Evolutionary conservation across 1,140 invertebrate species (phyloP).

Genomic region (Habropoda laboriosa): DNA sequence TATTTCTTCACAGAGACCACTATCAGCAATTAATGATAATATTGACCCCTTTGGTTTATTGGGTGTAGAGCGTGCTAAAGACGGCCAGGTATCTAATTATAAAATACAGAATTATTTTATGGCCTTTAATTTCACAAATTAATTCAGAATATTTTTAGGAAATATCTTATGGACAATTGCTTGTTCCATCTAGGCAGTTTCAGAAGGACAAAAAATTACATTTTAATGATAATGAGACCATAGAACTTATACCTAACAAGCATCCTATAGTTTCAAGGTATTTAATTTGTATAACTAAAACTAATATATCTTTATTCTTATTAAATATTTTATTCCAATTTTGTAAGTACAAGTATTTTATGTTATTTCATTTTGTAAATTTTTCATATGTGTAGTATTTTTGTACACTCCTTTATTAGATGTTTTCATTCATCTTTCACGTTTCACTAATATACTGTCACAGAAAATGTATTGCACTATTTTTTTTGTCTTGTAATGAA

Average conservation of each 20-base stretch:
- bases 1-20: conserved; percentile 89
- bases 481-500: conserved; percentile 64
- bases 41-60: conserved; percentile 92
- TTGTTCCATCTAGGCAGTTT: conserved; percentile 88
- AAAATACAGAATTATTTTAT: neutral
- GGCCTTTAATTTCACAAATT: conserved; percentile 19
- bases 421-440: conserved; percentile 7
- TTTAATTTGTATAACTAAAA: conserved; percentile 17
- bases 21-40: conserved; percentile 92
- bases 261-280: conserved; percentile 87
- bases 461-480: conserved; percentile 25
- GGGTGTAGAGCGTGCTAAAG: conserved; percentile 90
- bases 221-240: conserved; percentile 82
- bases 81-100: conserved; percentile 86
- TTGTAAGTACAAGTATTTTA: neutral
- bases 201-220: conserved; percentile 80
- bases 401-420: neutral
- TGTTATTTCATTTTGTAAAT: neutral
- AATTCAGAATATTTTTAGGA: conserved; percentile 80
- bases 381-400: neutral
- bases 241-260: conserved; percentile 80
- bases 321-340: conserved; percentile 19
- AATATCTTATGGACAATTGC: conserved; percentile 92
- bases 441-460: conserved; percentile 9
- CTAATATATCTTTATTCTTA: conserved; percentile 1